Evolutionary conservation across 2,797 vertebrate species (phyloP), one percentile per base, ranked within the genome.

Genomic region (Hoplostethus atlanticus): DNA sequence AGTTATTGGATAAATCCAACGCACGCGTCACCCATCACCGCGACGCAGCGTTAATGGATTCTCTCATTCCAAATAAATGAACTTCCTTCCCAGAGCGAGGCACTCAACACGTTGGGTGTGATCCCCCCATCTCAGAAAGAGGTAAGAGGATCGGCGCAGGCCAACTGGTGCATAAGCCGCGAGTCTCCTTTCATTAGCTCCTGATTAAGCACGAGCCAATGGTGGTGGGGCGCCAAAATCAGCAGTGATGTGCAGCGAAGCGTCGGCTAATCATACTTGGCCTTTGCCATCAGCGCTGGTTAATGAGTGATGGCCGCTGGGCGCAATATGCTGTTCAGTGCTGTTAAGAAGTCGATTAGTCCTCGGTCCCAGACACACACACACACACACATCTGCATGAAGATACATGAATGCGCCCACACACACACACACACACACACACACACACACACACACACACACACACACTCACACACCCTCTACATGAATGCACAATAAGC

Each of bases 261-360:
- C 85, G n/a, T 66, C 42, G 65, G 77, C 70, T 79, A 79, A 89
- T 87, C 83, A 84, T 73, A 73, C 79, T 84, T 89, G 85, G 89
- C 87, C 86, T 90, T 85, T 88, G 83, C 86, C 80, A 87, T 84
- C 71, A 76, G 83, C 68, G 64, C 77, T 55, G 6, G 44, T 44
- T 88, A 86, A 89, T 86, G 80, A 87, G 61, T 25, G 64, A 81
- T 67, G 63, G 85, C 77, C 62, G 21, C 75, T 77, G 80, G 87
- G 81, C 25, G 34, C 76, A 70, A 83, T 71, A 79, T 76, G 84
- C 52, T 55, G 68, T 51, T 73, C 51, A 16, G 70, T 71, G 80
- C 73, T 17, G 77, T 78, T 80, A 44, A 51, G 40, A 81, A 84
- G 63, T 80, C 69, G 62, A 72, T 52, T 68, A 55, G 47, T 16